These are phyloP conservation scores for Calcarius lapponicus DNA, from an alignment of 2,797 vertebrate genomes.

Conservation along the genomic window DNA sequence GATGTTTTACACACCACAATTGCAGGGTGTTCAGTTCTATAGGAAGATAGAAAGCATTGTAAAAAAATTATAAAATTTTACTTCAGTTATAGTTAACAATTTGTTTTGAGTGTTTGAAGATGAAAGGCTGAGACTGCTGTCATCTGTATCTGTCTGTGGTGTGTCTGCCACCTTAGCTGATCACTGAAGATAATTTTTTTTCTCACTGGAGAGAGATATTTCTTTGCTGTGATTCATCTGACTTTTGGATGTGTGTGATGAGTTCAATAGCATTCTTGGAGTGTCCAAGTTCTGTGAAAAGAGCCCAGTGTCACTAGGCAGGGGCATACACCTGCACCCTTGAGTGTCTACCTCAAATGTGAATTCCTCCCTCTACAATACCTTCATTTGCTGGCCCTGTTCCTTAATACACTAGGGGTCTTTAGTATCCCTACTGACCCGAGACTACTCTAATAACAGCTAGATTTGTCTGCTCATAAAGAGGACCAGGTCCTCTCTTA, in stretches of 20 bases:
- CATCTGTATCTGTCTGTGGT: background rate
- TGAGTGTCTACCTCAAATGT: background rate
- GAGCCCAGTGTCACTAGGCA: background rate
- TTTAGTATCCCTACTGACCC: background rate
- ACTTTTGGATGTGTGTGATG: background rate
- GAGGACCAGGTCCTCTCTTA: background rate
- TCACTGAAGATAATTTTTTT: background rate
- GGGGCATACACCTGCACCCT: background rate
- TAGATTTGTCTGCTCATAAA: background rate
- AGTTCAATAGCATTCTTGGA: background rate
- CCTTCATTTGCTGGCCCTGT: background rate
- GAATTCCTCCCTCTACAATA: background rate
- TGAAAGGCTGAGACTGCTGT: background rate
- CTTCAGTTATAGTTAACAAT: background rate
- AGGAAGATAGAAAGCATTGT: background rate
- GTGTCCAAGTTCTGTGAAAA: background rate
- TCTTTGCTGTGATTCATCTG: background rate
- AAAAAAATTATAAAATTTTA: background rate
- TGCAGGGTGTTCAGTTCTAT: background rate
- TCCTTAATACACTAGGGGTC: background rate
- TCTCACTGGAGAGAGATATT: background rate
- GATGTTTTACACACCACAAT: constrained; percentile 27
- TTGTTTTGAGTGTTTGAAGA: background rate
- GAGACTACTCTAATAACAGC: background rate
- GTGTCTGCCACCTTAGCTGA: background rate